These are phyloP conservation scores for Drosophila rellima DNA, from an alignment of 2,888 invertebrate species.

Conservation along the genomic window DNA sequence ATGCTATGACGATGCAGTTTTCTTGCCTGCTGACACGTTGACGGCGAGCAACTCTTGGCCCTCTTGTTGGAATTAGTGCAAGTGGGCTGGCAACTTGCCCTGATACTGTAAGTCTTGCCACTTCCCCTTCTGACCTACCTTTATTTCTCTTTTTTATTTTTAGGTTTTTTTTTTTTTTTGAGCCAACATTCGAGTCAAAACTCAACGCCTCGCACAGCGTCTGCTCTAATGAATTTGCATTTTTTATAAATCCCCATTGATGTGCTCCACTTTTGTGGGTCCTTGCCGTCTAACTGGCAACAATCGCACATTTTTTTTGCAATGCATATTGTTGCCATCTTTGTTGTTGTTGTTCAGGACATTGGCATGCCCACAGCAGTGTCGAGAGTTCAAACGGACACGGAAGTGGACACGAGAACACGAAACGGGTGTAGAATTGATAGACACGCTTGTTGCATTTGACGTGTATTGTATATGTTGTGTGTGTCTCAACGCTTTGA, in stretches of 20 bases:
- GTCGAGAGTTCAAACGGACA: conserved; percentile 46
- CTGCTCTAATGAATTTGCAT: conserved; percentile 79
- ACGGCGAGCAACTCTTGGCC: conserved; percentile 29
- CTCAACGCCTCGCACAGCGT: conserved; percentile 54
- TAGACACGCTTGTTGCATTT: conserved; percentile 72
- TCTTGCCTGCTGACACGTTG: conserved; percentile 49
- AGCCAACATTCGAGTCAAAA: conserved; percentile 50
- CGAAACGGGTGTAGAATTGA: conserved; percentile 49
- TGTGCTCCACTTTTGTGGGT: conserved; percentile 66
- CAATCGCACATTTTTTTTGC: conserved; percentile 55
- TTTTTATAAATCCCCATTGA: conserved; percentile 81
- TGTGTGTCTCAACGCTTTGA: not conserved
- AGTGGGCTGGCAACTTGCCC: conserved; percentile 6
- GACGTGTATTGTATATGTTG: conserved; percentile 26
- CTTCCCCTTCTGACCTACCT: not conserved
- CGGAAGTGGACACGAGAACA: conserved; percentile 37
- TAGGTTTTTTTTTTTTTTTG: not conserved
- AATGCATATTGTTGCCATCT: conserved; percentile 17
- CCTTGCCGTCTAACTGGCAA: conserved; percentile 54
- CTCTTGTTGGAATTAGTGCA: conserved; percentile 44
- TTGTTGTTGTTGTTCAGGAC: conserved; percentile 20
- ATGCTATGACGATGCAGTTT: conserved; percentile 68
- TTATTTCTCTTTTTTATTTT: not conserved
- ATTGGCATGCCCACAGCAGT: conserved; percentile 47
- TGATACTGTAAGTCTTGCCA: conserved; percentile 9